Percentiles rank a stretch among this genome's conserved stretches.
phyloP scores from a whole-genome alignment of 2,888 invertebrate genomes.

The Ophioninae sp. region DNA sequence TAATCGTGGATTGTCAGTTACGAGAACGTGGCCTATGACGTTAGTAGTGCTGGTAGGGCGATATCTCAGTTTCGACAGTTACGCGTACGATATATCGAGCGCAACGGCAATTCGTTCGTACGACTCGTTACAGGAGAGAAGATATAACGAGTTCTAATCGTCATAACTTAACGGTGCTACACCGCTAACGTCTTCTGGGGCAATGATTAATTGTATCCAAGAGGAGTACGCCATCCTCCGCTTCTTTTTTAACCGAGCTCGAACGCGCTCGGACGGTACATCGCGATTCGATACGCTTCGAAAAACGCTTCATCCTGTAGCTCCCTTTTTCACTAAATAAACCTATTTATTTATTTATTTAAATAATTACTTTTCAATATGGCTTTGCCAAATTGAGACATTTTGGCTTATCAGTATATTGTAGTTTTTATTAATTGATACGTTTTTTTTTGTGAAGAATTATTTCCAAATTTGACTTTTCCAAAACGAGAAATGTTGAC shows the following conservation, averaged over 20 bases:
- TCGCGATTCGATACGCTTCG: slow-evolving; percentile 38
- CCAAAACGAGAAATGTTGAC: too few relatives aligned
- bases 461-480: too few relatives aligned
- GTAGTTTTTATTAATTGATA: too few relatives aligned
- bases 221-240: not conserved
- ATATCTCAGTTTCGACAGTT: slow-evolving; percentile 44
- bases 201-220: slow-evolving; percentile 70
- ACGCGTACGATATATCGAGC: slow-evolving; percentile 30
- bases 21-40: slow-evolving; percentile 32
- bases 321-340: not conserved
- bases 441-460: too few relatives aligned
- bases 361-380: not conserved
- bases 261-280: not conserved
- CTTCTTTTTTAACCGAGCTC: not conserved
- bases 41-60: slow-evolving; percentile 8
- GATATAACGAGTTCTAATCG: slow-evolving; percentile 69
- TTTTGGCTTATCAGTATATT: too few relatives aligned
- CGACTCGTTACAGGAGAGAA: slow-evolving; percentile 47
- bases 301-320: slow-evolving; percentile 6
- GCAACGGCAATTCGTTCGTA: slow-evolving; percentile 43
- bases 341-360: not conserved
- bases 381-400: not conserved
- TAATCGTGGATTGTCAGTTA: slow-evolving; percentile 5
- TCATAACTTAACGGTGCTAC: slow-evolving; percentile 66
- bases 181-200: slow-evolving; percentile 64